Conservation (phyloP, 1,140 invertebrate genomes). For the Cardiocondyla obscurior region DNA sequence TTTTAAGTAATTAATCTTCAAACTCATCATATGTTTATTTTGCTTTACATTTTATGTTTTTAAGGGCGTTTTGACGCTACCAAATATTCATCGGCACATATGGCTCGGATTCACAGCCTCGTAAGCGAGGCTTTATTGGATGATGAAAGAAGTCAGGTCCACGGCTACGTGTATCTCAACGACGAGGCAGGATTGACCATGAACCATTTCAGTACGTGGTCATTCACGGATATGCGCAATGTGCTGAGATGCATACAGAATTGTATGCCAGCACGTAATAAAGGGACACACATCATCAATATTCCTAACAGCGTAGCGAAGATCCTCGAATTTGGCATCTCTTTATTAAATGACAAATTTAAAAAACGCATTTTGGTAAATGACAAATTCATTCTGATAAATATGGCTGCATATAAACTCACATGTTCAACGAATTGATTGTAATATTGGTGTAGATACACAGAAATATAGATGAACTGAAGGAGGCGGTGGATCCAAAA, state of each 20-base stretch:
- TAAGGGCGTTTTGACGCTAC: slow-evolving; percentile 89
- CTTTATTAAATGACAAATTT: slow-evolving; percentile 92
- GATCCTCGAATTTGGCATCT: slow-evolving; percentile 91
- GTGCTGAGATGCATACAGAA: slow-evolving; percentile 92
- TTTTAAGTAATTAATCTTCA: background rate
- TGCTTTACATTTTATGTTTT: slow-evolving; percentile 27
- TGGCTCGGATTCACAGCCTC: slow-evolving; percentile 90
- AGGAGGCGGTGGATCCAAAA: slow-evolving; percentile 87
- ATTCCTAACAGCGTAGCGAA: slow-evolving; percentile 90
- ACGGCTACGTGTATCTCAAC: slow-evolving; percentile 92
- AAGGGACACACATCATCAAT: slow-evolving; percentile 93
- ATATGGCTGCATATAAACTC: background rate
- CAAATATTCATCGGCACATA: slow-evolving; percentile 89
- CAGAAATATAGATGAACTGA: slow-evolving; percentile 88
- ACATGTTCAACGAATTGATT: background rate
- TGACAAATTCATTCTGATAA: background rate
- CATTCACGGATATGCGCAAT: slow-evolving; percentile 90
- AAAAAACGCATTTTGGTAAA: slow-evolving; percentile 90
- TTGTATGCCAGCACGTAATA: slow-evolving; percentile 94
- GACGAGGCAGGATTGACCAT: slow-evolving; percentile 93
- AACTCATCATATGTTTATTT: background rate
- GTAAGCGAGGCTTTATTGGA: slow-evolving; percentile 91
- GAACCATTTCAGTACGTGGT: slow-evolving; percentile 92
- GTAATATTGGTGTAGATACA: slow-evolving; percentile 86
- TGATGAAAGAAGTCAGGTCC: slow-evolving; percentile 91